A percentile compares a stretch with the other conserved stretches of the same genome.
These are phyloP conservation scores for Phasianus colchicus DNA, from an alignment of 2,113 vertebrate genomes.

Conservation along the genomic window DNA sequence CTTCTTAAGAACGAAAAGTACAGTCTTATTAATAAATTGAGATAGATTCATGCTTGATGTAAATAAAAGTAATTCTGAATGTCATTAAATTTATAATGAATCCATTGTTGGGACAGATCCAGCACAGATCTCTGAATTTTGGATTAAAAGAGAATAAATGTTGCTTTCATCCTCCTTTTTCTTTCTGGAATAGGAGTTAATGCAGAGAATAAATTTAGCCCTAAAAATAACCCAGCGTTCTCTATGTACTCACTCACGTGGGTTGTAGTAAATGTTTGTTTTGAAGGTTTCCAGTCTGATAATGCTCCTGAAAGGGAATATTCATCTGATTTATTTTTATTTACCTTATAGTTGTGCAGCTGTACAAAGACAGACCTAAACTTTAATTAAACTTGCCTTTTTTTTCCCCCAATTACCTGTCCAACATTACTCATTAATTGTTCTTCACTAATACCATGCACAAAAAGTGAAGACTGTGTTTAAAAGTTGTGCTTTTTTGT, in stretches of 20 bases:
- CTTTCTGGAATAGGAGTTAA: neutral
- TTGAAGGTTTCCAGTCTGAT: neutral
- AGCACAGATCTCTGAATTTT: neutral
- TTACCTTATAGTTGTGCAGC: neutral
- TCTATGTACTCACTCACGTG: neutral
- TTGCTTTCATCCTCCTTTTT: neutral
- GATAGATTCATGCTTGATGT: neutral
- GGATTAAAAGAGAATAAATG: neutral
- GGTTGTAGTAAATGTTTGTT: neutral
- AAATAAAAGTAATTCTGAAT: neutral
- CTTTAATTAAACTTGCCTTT: neutral
- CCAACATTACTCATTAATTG: neutral
- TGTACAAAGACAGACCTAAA: neutral
- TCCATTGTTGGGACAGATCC: neutral
- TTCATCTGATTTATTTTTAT: neutral
- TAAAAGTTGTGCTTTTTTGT: neutral
- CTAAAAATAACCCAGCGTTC: slow-evolving; percentile 48
- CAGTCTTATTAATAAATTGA: neutral
- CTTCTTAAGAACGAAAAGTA: neutral
- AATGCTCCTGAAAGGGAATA: neutral
- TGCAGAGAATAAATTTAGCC: slow-evolving; percentile 1
- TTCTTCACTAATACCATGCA: accelerated
- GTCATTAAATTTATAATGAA: neutral
- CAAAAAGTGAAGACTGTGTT: accelerated
- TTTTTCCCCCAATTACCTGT: neutral